Evolutionary conservation across 2,797 vertebrate genomes (phyloP), one percentile per base, ranked within the genome.

Genomic region (Bradypodion pumilum): DNA sequence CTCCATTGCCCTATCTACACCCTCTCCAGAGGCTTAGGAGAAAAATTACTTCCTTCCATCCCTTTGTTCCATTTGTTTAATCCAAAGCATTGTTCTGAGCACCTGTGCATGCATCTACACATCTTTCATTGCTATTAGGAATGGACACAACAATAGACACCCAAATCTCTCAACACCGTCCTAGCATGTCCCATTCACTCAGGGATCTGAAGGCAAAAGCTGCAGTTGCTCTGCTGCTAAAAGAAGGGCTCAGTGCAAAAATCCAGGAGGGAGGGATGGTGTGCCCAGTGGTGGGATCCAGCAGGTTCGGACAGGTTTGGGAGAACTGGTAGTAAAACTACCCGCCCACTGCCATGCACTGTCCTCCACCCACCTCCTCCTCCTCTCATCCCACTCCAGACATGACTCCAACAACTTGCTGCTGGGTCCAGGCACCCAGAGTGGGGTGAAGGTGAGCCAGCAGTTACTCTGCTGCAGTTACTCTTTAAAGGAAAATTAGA

Each of bases 11-110:
- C 35, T 65, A 83, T 83, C 59, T 86, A 91, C 82, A 78, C 85
- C 42, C 75, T 89, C 85, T 91, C 91, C 79, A 63, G 91, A 89
- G 89, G 87, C 86, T 78, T 85, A 94, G 83, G 78, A 89, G 86
- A 87, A 83, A n/a, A 80, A 89, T 90, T 86, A 87, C 85, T 89
- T 87, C 56, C 1, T 82, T 84, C 89, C 86, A 92, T 89, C 83
- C 84, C 66, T 73, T 72, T 86, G 85, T 49, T 89, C 86, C 49
- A 83, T 86, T 87, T 56, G 40, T 86, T 86, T 85, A 88, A 90
- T 78, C 89, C 84, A 88, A 78, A 78, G 82, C 72, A 82, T 84
- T 74, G 93, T 87, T 83, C 82, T 85, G 35, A 42, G 63, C n/a
- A n/a, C n/a, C n/a, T n/a, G 12, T 52, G 21, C 52, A 16, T 19